Percentiles rank a stretch among this genome's conserved stretches.
Conservation (phyloP, 2,888 invertebrate species). For the Osmoderma eremita region DNA sequence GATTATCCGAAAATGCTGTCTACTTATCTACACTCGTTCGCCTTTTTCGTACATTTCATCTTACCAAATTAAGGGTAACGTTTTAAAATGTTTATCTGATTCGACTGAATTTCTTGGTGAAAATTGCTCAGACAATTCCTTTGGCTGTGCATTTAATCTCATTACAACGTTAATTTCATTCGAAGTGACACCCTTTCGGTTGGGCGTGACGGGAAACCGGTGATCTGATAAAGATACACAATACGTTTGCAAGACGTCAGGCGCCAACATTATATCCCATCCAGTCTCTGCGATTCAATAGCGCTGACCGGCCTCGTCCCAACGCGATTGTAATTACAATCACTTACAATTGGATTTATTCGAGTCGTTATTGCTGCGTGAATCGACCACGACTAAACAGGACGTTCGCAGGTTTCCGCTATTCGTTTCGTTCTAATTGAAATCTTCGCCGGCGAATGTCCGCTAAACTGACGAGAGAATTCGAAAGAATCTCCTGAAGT, state of each 20-base stretch:
- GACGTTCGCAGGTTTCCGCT: background rate
- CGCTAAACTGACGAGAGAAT: constrained; percentile 25
- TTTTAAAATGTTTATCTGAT: too few relatives aligned
- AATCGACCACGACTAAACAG: constrained; percentile 14
- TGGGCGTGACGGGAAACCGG: constrained; percentile 30
- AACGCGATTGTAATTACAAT: constrained; percentile 32
- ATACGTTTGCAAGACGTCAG: constrained; percentile 24
- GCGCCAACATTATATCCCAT: constrained; percentile 28
- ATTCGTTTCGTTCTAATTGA: constrained; percentile 30
- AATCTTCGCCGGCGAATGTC: constrained; percentile 26
- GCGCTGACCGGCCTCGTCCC: constrained; percentile 13
- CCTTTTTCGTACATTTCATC: too few relatives aligned
- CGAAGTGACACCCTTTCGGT: constrained; percentile 22
- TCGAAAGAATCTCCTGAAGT: constrained; percentile 20
- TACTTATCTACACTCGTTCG: too few relatives aligned
- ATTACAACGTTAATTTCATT: constrained; percentile 7
- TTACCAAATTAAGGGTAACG: too few relatives aligned
- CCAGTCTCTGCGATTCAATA: constrained; percentile 17
- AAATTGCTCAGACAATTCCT: too few relatives aligned
- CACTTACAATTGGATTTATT: constrained; percentile 33
- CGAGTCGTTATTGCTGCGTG: constrained; percentile 16
- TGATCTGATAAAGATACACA: constrained; percentile 33
- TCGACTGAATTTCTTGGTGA: too few relatives aligned
- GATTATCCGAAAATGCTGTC: too few relatives aligned
- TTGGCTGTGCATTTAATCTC: background rate